Conservation (phyloP, 2,888 invertebrate genomes). For the Villa cingulata region DNA sequence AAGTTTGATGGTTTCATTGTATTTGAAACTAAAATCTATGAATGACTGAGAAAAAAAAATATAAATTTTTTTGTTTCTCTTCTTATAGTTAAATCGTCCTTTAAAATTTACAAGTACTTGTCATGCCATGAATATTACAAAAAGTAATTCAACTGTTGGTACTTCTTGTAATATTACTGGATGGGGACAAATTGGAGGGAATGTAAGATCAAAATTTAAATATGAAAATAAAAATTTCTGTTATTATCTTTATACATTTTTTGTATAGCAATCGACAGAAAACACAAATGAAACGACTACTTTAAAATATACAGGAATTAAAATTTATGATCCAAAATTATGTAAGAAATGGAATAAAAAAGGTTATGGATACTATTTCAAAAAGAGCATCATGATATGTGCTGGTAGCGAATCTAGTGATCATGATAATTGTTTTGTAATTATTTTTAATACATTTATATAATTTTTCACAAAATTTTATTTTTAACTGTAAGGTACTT, state of each 20-base stretch:
- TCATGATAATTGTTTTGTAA: not conserved
- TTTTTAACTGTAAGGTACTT: too few relatives aligned
- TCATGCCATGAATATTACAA: not conserved
- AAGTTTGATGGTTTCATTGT: too few relatives aligned
- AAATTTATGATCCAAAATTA: not conserved
- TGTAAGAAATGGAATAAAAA: not conserved
- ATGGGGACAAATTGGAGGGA: not conserved
- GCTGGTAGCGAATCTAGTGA: not conserved
- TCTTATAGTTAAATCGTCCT: not conserved
- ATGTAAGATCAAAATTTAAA: not conserved
- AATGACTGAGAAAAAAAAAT: too few relatives aligned
- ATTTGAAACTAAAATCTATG: too few relatives aligned
- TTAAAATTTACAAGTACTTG: not conserved
- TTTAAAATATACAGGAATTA: not conserved
- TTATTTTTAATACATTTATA: not conserved
- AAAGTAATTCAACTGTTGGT: not conserved
- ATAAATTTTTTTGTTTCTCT: too few relatives aligned
- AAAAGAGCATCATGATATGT: not conserved
- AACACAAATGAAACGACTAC: not conserved
- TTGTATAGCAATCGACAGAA: too few relatives aligned
- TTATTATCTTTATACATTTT: too few relatives aligned
- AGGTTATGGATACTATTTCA: not conserved
- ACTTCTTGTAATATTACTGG: not conserved
- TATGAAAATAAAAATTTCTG: too few relatives aligned
- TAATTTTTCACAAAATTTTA: too few relatives aligned